These are phyloP conservation scores for Pipistrellus pipistrellus DNA, from an alignment of 2,797 vertebrate genomes.

Conservation along the genomic window DNA sequence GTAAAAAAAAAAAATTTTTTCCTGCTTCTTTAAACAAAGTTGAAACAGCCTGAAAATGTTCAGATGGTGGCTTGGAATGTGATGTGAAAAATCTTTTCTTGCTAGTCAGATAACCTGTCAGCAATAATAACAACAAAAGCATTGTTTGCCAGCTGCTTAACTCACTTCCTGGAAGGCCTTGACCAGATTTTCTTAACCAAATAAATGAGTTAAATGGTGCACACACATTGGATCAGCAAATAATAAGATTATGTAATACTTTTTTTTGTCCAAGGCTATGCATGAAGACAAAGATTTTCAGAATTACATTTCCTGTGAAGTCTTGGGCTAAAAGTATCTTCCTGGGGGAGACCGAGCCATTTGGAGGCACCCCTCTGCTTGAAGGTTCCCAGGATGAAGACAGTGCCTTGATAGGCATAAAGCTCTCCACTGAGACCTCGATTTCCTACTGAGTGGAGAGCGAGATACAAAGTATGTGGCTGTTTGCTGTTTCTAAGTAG, in stretches of 20 bases:
- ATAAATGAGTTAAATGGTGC: constrained; percentile 71
- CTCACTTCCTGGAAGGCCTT: constrained; percentile 34
- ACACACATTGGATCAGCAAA: constrained; percentile 57
- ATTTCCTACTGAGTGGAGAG: constrained; percentile 72
- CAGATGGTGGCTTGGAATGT: background rate
- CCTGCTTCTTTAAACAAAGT: constrained; percentile 34
- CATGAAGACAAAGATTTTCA: constrained; percentile 20
- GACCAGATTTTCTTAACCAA: constrained; percentile 55
- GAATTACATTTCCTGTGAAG: constrained; percentile 72
- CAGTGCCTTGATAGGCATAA: constrained; percentile 70
- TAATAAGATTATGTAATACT: constrained; percentile 67
- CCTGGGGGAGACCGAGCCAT: constrained; percentile 68
- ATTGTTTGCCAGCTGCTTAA: background rate
- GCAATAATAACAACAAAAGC: background rate
- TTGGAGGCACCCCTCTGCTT: background rate
- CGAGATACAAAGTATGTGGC: background rate
- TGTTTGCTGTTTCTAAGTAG: background rate
- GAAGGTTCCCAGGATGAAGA: constrained; percentile 54
- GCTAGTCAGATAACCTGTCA: background rate
- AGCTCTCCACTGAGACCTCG: constrained; percentile 70
- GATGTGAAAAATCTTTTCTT: constrained; percentile 18
- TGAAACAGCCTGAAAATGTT: background rate
- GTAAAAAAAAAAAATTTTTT: background rate
- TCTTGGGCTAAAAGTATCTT: constrained; percentile 74
- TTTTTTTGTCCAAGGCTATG: background rate